Conservation (phyloP, 2,888 invertebrate genomes). For the Mongoloraphidia duomilia region DNA sequence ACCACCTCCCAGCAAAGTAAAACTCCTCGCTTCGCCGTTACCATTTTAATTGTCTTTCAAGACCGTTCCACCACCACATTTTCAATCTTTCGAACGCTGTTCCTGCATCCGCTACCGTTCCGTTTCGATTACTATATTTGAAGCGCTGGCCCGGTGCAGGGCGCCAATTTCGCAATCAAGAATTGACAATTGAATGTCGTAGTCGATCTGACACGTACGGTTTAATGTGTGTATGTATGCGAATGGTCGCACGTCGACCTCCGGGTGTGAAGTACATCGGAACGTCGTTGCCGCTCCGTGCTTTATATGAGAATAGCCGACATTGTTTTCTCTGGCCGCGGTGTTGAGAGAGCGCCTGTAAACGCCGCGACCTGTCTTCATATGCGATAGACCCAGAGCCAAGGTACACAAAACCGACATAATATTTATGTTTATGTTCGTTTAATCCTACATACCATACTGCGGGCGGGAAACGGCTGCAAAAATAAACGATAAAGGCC, state of each 20-base stretch:
- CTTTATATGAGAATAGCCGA: slow-evolving; percentile 21
- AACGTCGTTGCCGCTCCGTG: slow-evolving; percentile 10
- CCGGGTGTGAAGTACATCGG: background rate
- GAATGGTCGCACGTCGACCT: background rate
- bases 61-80: no score
- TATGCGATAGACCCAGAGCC: slow-evolving; percentile 10
- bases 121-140: no score
- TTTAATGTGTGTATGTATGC: background rate
- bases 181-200: no score
- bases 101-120: no score
- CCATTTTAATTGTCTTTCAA: no score
- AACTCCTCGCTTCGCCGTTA: no score
- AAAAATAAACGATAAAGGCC: slow-evolving; percentile 24
- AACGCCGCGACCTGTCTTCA: no score
- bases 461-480: slow-evolving; percentile 5
- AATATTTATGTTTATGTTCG: slow-evolving; percentile 21
- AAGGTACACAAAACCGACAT: slow-evolving; percentile 22
- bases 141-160: no score
- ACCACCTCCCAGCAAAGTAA: no score
- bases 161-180: no score
- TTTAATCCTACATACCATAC: slow-evolving; percentile 16
- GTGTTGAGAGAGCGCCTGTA: background rate
- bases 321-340: slow-evolving; percentile 25
- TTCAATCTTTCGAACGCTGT: no score
- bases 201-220: no score